Percentiles rank a stretch among this genome's conserved stretches.
Evolutionary conservation across 2,888 invertebrate genomes (phyloP).

Genomic region (Julus scanicus): DNA sequence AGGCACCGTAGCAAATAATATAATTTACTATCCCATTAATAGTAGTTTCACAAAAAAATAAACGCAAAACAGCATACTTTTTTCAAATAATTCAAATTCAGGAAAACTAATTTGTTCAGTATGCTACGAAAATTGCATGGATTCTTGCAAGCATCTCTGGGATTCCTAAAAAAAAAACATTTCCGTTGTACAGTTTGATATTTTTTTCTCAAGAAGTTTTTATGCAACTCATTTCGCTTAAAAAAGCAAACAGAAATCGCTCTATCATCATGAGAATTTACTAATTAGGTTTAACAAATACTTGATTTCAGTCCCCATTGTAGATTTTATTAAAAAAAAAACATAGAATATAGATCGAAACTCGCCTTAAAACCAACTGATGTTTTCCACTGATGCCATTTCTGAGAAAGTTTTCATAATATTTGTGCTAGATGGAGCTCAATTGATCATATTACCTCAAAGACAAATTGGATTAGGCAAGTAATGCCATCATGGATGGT

Average conservation of each 20-base stretch:
- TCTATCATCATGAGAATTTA: background rate
- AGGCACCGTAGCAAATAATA: no score
- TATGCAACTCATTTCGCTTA: background rate
- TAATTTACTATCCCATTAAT: no score
- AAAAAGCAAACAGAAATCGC: background rate
- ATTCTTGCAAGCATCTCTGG: background rate
- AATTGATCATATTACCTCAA: no score
- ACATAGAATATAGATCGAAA: background rate
- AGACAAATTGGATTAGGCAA: no score
- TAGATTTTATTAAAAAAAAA: no score
- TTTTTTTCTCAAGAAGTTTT: background rate
- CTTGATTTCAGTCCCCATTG: background rate
- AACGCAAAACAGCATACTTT: no score
- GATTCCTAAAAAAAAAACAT: background rate
- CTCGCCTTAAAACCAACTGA: background rate
- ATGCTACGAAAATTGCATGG: background rate
- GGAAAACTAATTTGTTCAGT: no score
- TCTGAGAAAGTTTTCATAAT: no score
- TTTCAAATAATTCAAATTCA: no score
- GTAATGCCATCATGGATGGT: no score
- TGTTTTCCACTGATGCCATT: background rate
- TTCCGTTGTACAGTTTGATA: background rate
- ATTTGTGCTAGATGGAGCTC: no score
- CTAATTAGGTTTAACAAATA: background rate
- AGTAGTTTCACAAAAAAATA: no score